Percentiles rank a stretch among this genome's conserved stretches.
These are phyloP conservation scores for Euglossa dilemma DNA, from an alignment of 1,140 invertebrate species.

Conservation along the genomic window DNA sequence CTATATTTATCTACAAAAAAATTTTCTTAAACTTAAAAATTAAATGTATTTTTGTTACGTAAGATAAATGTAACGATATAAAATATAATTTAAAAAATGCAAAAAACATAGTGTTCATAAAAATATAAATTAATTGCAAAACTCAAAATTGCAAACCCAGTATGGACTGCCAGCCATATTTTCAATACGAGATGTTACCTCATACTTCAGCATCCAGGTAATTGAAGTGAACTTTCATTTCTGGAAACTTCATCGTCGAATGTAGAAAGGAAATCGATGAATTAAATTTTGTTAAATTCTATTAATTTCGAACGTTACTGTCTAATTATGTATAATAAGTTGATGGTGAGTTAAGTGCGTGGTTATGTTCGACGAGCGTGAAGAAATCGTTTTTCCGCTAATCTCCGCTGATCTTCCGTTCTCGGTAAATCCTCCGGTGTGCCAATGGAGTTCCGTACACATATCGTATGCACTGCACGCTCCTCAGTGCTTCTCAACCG, in stretches of 20 bases:
- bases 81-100: no score
- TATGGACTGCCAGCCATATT: no score
- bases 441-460: conserved; percentile 26
- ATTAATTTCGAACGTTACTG: neutral
- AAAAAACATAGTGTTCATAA: no score
- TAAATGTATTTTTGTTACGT: no score
- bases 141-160: no score
- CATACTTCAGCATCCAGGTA: no score
- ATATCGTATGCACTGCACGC: conserved; percentile 12
- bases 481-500: conserved; percentile 11
- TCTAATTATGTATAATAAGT: conserved; percentile 1
- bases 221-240: neutral
- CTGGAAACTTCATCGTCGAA: no score
- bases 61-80: no score
- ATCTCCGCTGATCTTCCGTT: conserved; percentile 29
- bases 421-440: conserved; percentile 15
- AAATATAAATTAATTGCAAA: no score
- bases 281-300: neutral
- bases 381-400: conserved; percentile 21
- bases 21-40: no score
- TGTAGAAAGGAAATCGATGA: neutral
- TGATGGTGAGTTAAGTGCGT: neutral
- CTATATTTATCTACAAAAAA: no score
- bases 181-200: no score
- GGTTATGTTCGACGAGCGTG: conserved; percentile 14